phyloP scores from a whole-genome alignment of 1,140 invertebrate species.

The Zaprionus ghesquierei region DNA sequence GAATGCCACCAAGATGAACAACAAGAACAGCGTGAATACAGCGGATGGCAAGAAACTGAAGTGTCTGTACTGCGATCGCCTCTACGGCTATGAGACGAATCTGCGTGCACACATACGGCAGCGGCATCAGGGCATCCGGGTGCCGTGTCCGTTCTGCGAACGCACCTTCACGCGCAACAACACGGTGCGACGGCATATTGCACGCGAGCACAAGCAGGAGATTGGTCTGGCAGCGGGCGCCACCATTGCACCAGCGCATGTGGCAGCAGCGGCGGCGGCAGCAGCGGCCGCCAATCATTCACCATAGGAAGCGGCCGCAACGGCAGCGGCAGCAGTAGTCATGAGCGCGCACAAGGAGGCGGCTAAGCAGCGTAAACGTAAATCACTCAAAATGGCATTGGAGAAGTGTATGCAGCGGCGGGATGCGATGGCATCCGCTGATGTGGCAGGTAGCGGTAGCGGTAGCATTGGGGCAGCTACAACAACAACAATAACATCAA shows the following conservation, averaged over 20 bases:
- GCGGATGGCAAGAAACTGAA: slow-evolving; percentile 90
- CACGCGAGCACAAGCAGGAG: slow-evolving; percentile 92
- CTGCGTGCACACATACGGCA: slow-evolving; percentile 94
- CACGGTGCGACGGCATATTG: slow-evolving; percentile 93
- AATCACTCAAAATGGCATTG: slow-evolving; percentile 82
- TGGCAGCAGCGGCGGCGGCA: slow-evolving; percentile 79
- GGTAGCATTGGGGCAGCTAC: neutral
- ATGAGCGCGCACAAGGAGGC: slow-evolving; percentile 79
- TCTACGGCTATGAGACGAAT: slow-evolving; percentile 97
- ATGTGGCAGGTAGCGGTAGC: slow-evolving; percentile 18
- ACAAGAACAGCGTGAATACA: slow-evolving; percentile 82
- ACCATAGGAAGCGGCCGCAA: slow-evolving; percentile 84
- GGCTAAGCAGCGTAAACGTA: slow-evolving; percentile 80
- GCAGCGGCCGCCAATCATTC: slow-evolving; percentile 84
- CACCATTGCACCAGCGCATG: slow-evolving; percentile 78
- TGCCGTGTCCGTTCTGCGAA: slow-evolving; percentile 93
- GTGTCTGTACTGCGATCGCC: slow-evolving; percentile 94
- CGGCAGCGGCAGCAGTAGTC: slow-evolving; percentile 82
- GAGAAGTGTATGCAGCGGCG: slow-evolving; percentile 81
- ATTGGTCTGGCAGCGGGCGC: slow-evolving; percentile 86
- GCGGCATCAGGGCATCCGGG: slow-evolving; percentile 93
- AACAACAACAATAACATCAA: neutral
- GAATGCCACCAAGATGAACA: slow-evolving; percentile 82
- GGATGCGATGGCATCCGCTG: slow-evolving; percentile 62
- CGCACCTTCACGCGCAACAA: slow-evolving; percentile 96